phyloP scores from a whole-genome alignment of 2,888 invertebrate genomes.

The Eilema griseolum region DNA sequence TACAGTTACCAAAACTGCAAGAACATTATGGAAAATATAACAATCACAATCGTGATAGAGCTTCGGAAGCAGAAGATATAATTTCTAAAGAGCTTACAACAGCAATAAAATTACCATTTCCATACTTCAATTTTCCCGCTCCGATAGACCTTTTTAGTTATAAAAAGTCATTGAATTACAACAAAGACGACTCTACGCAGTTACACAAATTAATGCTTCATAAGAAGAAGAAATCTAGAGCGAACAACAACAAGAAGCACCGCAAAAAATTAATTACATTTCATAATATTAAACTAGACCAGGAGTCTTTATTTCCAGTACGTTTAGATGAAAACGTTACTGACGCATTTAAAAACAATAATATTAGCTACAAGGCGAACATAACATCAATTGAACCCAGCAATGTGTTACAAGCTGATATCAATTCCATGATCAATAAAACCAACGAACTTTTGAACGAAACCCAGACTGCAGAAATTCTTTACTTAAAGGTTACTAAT shows the following conservation, averaged over 20 bases:
- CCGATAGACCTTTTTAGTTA: slow-evolving; percentile 67
- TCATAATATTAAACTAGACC: slow-evolving; percentile 69
- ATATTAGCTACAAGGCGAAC: slow-evolving; percentile 34
- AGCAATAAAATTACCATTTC: slow-evolving; percentile 65
- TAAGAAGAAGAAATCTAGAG: slow-evolving; percentile 75
- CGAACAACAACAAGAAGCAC: slow-evolving; percentile 71
- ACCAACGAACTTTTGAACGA: slow-evolving; percentile 52
- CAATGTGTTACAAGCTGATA: slow-evolving; percentile 38
- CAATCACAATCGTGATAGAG: slow-evolving; percentile 46
- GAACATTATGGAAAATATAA: slow-evolving; percentile 55
- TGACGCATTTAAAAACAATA: slow-evolving; percentile 38
- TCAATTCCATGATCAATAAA: slow-evolving; percentile 45
- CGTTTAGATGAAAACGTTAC: slow-evolving; percentile 51
- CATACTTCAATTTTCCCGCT: slow-evolving; percentile 70
- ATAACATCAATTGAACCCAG: slow-evolving; percentile 37
- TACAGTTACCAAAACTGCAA: slow-evolving; percentile 72
- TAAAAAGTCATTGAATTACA: slow-evolving; percentile 56
- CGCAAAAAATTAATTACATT: slow-evolving; percentile 72
- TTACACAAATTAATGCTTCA: slow-evolving; percentile 74
- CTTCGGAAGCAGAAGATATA: slow-evolving; percentile 50
- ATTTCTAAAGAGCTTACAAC: slow-evolving; percentile 62
- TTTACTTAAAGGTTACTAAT: slow-evolving; percentile 63
- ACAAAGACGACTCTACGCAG: slow-evolving; percentile 58
- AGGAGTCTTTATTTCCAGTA: slow-evolving; percentile 54
- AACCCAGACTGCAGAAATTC: slow-evolving; percentile 60